Conservation (phyloP, 2,797 vertebrate genomes). For the Periparus ater region DNA sequence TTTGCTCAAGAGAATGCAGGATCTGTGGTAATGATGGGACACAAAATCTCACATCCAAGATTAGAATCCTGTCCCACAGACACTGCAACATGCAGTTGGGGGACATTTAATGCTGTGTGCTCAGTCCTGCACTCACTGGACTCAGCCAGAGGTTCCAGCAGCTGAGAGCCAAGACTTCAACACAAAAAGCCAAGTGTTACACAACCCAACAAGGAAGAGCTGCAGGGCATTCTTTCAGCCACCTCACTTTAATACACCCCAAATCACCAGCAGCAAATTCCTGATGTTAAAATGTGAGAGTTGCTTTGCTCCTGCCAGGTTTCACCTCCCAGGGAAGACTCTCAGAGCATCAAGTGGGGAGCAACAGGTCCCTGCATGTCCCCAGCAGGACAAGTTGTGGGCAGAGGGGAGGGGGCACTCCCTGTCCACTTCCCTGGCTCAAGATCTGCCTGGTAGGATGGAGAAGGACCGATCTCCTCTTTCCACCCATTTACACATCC, state of each 20-base stretch:
- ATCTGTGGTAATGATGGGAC: neutral
- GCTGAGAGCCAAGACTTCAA: neutral
- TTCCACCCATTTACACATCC: neutral
- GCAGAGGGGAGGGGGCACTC: neutral
- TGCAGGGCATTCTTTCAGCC: neutral
- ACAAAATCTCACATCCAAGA: neutral
- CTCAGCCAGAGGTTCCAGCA: neutral
- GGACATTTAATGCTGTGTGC: neutral
- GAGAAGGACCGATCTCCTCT: neutral
- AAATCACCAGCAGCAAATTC: neutral
- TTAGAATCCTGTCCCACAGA: neutral
- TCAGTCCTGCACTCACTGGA: neutral
- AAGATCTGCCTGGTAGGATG: neutral
- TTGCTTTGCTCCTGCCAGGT: neutral
- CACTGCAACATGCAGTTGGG: neutral
- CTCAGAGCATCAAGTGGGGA: rapidly evolving
- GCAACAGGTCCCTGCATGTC: neutral
- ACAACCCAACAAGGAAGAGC: neutral
- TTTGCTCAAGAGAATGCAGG: neutral
- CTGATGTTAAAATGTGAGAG: neutral
- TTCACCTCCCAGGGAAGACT: neutral
- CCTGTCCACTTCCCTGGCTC: neutral
- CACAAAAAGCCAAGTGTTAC: neutral
- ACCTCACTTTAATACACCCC: neutral
- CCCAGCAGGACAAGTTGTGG: neutral